These are phyloP conservation scores for Drosophila micromelanica DNA, from an alignment of 1,140 invertebrate species.

Conservation along the genomic window DNA sequence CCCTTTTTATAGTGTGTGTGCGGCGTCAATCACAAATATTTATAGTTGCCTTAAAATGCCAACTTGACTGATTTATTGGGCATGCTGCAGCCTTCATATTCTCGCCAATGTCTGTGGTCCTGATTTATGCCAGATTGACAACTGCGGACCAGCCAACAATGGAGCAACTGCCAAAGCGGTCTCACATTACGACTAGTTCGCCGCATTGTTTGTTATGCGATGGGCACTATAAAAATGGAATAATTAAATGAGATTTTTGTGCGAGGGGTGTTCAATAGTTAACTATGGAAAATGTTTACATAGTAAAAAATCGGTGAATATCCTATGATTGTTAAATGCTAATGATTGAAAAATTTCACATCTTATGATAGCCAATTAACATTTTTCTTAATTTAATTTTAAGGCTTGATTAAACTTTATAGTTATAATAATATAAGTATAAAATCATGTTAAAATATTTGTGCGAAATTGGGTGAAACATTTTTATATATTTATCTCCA, in stretches of 20 bases:
- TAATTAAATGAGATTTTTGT: neutral
- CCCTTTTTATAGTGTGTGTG: conserved; percentile 41
- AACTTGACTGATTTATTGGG: conserved; percentile 45
- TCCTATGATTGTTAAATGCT: too few relatives aligned
- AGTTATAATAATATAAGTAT: too few relatives aligned
- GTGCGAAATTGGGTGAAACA: too few relatives aligned
- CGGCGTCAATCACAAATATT: conserved; percentile 51
- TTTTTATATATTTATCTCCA: too few relatives aligned
- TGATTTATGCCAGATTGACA: conserved; percentile 41
- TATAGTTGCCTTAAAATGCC: conserved; percentile 38
- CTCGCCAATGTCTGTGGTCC: conserved; percentile 27
- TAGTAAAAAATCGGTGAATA: too few relatives aligned
- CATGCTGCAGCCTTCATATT: conserved; percentile 22
- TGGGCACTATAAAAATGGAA: neutral
- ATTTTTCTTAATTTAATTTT: too few relatives aligned
- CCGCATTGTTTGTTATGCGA: neutral
- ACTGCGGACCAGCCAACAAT: conserved; percentile 23
- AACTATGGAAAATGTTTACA: too few relatives aligned
- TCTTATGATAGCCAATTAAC: too few relatives aligned
- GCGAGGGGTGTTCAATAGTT: neutral
- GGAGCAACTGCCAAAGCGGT: neutral
- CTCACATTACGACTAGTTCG: too few relatives aligned
- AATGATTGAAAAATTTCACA: too few relatives aligned
- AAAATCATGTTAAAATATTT: too few relatives aligned
- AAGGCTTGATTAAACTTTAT: too few relatives aligned